Conservation (phyloP, 2,888 invertebrate species). For the Drosophila dives region DNA sequence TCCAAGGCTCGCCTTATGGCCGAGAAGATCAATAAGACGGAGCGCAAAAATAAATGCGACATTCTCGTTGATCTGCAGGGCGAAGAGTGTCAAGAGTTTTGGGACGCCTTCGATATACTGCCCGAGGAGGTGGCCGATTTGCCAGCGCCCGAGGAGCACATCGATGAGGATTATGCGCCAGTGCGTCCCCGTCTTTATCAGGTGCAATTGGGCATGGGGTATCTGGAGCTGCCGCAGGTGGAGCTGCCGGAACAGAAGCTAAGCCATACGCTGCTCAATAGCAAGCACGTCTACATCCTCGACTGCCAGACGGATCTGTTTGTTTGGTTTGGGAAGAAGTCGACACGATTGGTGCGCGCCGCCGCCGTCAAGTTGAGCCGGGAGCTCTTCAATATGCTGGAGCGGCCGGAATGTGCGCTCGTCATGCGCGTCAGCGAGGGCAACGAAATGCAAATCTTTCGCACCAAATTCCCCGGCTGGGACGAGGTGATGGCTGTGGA, state of each 20-base stretch:
- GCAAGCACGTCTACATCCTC: slow-evolving; percentile 97
- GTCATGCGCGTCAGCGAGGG: slow-evolving; percentile 97
- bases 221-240: slow-evolving; percentile 98
- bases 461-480: slow-evolving; percentile 98
- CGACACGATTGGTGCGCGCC: slow-evolving; percentile 96
- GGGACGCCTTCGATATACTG: slow-evolving; percentile 88
- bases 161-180: slow-evolving; percentile 76
- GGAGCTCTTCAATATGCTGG: slow-evolving; percentile 97
- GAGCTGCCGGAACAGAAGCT: slow-evolving; percentile 91
- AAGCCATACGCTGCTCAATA: slow-evolving; percentile 91
- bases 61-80: slow-evolving; percentile 93
- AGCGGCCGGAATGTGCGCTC: slow-evolving; percentile 93
- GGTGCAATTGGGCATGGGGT: slow-evolving; percentile 99
- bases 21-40: slow-evolving; percentile 99
- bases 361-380: slow-evolving; percentile 98
- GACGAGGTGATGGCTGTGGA: slow-evolving; percentile 99
- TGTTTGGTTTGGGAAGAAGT: slow-evolving; percentile 99
- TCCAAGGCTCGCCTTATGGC: slow-evolving; percentile 92
- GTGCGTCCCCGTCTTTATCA: slow-evolving; percentile 92
- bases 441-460: slow-evolving; percentile 96
- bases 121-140: slow-evolving; percentile 83
- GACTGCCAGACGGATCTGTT: slow-evolving; percentile 97
- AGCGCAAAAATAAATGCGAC: slow-evolving; percentile 97
- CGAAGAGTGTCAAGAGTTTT: slow-evolving; percentile 93
- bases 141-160: slow-evolving; percentile 84